Evolutionary conservation across 2,888 invertebrate species (phyloP).

Genomic region (Drosophila robusta): DNA sequence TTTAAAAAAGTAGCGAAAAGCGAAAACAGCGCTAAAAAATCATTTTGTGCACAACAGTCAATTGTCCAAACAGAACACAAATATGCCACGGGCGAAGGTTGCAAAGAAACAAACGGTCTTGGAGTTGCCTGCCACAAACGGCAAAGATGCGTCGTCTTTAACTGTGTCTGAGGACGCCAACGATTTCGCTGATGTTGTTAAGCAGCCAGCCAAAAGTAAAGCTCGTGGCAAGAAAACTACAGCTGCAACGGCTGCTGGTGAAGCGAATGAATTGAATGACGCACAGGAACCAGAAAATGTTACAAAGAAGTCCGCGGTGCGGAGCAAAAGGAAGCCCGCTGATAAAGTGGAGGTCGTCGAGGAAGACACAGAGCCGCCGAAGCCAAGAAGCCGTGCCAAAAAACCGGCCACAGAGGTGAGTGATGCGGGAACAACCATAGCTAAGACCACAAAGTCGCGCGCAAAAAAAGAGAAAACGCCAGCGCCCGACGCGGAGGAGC

Average conservation of each 20-base stretch:
- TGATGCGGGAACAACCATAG: constrained; percentile 11
- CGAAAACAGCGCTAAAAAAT: not conserved
- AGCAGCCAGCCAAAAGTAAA: constrained; percentile 53
- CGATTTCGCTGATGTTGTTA: constrained; percentile 19
- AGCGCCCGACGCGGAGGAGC: not conserved
- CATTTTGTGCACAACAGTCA: not conserved
- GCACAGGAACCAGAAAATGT: constrained; percentile 7
- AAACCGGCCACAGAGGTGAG: constrained; percentile 19
- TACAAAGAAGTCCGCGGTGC: constrained; percentile 20
- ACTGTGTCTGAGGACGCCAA: constrained; percentile 10
- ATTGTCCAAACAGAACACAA: constrained; percentile 5
- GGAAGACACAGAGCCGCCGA: constrained; percentile 19
- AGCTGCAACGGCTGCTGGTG: constrained; percentile 15
- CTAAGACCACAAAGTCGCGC: constrained; percentile 33
- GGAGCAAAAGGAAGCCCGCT: constrained; percentile 18
- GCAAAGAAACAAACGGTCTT: constrained; percentile 46
- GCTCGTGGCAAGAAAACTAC: constrained; percentile 54
- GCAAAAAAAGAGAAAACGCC: constrained; percentile 35
- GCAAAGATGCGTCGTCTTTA: constrained; percentile 28
- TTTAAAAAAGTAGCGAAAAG: constrained; percentile 8
- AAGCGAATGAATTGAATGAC: constrained; percentile 5
- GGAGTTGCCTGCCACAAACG: constrained; percentile 46
- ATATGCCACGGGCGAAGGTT: constrained; percentile 72
- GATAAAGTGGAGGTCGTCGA: constrained; percentile 7
- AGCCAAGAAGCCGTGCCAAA: constrained; percentile 50